A percentile compares a stretch with the other conserved stretches of the same genome.
Conservation (phyloP, 92 coral and sea anemone species). For the Parazoanthus swiftii region DNA sequence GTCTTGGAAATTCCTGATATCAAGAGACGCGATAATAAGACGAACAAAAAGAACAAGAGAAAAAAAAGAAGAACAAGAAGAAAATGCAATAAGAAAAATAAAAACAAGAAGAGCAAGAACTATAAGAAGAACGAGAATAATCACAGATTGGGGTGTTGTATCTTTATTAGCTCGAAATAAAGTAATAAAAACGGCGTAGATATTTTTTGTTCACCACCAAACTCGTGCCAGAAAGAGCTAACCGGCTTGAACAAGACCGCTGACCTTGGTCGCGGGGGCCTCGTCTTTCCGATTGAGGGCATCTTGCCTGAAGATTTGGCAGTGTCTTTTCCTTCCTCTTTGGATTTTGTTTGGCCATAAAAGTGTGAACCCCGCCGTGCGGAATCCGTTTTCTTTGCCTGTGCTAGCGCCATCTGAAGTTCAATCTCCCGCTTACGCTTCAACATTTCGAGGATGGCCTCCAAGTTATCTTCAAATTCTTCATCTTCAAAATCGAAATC, state of each 20-base stretch:
- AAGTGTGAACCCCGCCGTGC: constrained; percentile 72
- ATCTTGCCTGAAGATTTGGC: constrained; percentile 39
- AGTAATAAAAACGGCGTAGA: no score
- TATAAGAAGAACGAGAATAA: no score
- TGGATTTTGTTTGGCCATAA: constrained; percentile 67
- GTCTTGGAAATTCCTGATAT: constrained; percentile 73
- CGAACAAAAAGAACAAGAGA: no score
- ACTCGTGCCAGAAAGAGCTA: no score
- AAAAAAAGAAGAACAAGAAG: no score
- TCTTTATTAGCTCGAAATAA: no score
- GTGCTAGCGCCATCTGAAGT: not conserved
- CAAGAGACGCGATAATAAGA: not conserved
- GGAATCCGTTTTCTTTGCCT: not conserved
- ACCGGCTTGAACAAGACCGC: not conserved
- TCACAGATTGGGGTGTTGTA: no score
- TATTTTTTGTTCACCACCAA: no score
- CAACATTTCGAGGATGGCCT: constrained; percentile 7
- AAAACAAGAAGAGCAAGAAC: not conserved
- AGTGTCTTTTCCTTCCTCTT: constrained; percentile 40
- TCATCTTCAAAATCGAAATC: constrained; percentile 37
- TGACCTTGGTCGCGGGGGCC: constrained; percentile 90
- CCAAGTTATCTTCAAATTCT: constrained; percentile 27
- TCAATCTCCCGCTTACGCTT: constrained; percentile 34
- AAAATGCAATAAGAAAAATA: no score
- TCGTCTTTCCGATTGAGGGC: constrained; percentile 41